phyloP scores from a whole-genome alignment of 2,113 vertebrate species.

The Edolisoma coerulescens region DNA sequence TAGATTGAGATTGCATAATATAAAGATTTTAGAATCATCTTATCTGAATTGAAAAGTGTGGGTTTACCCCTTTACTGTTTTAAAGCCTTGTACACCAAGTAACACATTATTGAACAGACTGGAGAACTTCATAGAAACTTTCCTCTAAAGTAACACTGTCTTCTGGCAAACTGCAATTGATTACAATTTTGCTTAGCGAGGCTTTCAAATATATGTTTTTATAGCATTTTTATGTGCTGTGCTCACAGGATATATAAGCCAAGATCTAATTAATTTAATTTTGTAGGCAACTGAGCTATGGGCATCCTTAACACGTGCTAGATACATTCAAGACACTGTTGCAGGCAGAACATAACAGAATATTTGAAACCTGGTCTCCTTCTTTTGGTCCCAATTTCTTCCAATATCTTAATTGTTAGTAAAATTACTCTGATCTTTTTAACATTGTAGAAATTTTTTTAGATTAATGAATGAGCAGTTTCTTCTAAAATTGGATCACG shows the following conservation, averaged over 20 bases:
- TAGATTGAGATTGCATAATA: background rate
- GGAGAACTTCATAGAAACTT: background rate
- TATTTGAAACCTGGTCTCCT: background rate
- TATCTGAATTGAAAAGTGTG: background rate
- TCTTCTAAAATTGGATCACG: background rate
- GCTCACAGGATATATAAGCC: background rate
- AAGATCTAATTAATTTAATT: background rate
- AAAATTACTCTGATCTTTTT: background rate
- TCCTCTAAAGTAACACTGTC: background rate
- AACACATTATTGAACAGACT: background rate
- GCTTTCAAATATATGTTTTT: background rate
- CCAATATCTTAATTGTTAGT: background rate
- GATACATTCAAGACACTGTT: background rate
- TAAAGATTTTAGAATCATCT: background rate
- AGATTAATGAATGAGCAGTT: background rate
- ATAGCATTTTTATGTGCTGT: background rate
- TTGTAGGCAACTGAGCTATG: background rate
- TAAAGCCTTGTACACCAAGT: background rate
- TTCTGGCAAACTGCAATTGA: background rate
- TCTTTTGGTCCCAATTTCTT: background rate
- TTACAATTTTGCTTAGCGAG: background rate
- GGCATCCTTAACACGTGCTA: background rate
- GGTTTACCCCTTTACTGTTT: background rate
- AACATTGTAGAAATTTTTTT: background rate
- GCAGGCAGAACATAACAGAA: background rate